These are phyloP conservation scores for Brachirus orientalis DNA, from an alignment of 2,113 vertebrate genomes.

Conservation along the genomic window DNA sequence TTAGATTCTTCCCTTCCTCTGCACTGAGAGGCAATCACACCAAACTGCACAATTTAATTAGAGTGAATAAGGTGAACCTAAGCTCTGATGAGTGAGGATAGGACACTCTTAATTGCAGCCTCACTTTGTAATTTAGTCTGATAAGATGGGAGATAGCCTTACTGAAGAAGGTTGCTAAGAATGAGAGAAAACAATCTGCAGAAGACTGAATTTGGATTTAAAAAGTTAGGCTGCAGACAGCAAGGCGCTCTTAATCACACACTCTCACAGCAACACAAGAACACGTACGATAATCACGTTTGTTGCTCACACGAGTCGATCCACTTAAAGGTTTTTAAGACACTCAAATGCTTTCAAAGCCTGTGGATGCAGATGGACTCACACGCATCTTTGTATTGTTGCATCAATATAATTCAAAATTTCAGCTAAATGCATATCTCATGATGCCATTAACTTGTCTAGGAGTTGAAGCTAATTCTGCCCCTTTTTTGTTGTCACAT, in stretches of 20 bases:
- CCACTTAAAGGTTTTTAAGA: not conserved
- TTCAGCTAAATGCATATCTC: no score
- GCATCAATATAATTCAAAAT: no score
- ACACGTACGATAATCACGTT: not conserved
- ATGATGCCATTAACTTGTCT: no score
- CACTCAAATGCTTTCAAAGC: not conserved
- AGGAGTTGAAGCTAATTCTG: no score
- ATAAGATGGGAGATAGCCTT: not conserved
- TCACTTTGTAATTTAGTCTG: slow-evolving; percentile 2
- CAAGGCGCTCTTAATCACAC: no score
- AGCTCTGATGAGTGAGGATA: slow-evolving; percentile 6
- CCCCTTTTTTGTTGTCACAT: no score
- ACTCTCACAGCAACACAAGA: not conserved
- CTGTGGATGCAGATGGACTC: no score
- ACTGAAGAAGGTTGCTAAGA: not conserved
- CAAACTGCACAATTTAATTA: slow-evolving; percentile 6
- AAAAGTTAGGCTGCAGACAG: not conserved
- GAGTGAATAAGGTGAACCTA: not conserved
- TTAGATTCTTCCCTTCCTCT: not conserved
- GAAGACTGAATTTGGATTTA: not conserved
- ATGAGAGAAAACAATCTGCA: slow-evolving; percentile 18
- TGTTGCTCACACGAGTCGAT: no score
- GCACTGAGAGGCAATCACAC: not conserved
- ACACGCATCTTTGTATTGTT: no score
- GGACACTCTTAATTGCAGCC: slow-evolving; percentile 4